Conservation (phyloP, 2,113 vertebrate species). For the Pygoscelis antarcticus region DNA sequence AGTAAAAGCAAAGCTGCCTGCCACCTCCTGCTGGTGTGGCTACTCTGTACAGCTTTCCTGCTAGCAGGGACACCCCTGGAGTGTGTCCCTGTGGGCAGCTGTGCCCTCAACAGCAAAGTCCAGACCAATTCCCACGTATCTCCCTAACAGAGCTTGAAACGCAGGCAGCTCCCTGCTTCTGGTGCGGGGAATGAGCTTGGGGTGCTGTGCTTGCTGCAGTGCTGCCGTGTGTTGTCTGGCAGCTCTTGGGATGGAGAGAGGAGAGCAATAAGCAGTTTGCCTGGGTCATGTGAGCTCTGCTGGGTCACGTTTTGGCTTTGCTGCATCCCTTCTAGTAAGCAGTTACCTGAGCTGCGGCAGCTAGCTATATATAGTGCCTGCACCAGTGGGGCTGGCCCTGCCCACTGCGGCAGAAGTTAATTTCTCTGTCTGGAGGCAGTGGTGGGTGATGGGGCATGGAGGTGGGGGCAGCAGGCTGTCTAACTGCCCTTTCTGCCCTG, state of each 20-base stretch:
- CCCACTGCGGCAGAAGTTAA: neutral
- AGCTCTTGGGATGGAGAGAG: neutral
- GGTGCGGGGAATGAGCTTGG: neutral
- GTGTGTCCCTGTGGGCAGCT: neutral
- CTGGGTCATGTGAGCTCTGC: neutral
- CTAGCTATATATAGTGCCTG: slow-evolving; percentile 2
- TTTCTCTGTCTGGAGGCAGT: neutral
- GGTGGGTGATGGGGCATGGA: neutral
- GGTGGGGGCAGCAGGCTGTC: neutral
- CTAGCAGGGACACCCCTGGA: neutral
- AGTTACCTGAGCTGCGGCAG: neutral
- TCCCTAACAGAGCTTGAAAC: neutral
- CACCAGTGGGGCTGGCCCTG: neutral
- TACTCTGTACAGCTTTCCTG: neutral
- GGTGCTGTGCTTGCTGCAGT: neutral
- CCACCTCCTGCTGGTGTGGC: neutral
- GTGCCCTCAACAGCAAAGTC: neutral
- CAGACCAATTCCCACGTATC: accelerated
- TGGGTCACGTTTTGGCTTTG: neutral
- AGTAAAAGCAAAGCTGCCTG: neutral
- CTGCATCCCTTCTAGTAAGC: neutral
- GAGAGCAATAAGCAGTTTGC: neutral
- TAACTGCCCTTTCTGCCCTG: neutral
- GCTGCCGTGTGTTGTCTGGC: neutral
- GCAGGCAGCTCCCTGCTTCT: neutral